Conservation (phyloP, 92 coral and sea anemone genomes). For the Epizoanthus illoricatus region DNA sequence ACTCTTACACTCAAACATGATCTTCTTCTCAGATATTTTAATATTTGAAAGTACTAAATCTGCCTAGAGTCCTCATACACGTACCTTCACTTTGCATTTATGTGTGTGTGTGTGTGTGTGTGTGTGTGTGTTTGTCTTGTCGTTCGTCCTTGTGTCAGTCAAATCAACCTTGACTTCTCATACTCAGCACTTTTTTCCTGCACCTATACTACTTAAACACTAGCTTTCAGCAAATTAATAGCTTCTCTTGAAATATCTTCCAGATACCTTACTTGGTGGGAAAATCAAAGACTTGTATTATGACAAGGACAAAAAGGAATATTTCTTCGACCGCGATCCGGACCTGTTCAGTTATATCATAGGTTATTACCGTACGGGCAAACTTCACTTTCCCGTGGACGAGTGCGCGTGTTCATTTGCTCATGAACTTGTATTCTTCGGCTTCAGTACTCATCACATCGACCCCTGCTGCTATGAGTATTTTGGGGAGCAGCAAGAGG, state of each 20-base stretch:
- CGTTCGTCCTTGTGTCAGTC: too few relatives aligned
- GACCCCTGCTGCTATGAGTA: conserved; percentile 74
- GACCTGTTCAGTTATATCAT: conserved; percentile 91
- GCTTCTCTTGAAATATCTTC: not conserved
- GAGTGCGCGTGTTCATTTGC: conserved; percentile 97
- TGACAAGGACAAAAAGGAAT: conserved; percentile 76
- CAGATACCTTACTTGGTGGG: conserved; percentile 95
- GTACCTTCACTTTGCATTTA: too few relatives aligned
- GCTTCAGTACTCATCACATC: conserved; percentile 67
- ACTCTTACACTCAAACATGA: too few relatives aligned
- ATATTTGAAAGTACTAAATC: too few relatives aligned
- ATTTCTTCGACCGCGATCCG: conserved; percentile 97
- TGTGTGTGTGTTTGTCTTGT: too few relatives aligned
- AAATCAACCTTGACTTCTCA: not conserved
- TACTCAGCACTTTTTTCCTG: not conserved
- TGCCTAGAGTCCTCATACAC: too few relatives aligned
- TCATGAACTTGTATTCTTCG: conserved; percentile 85
- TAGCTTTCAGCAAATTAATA: not conserved
- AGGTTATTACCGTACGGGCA: conserved; percentile 87
- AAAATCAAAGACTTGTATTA: conserved; percentile 65
- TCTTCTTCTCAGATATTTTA: too few relatives aligned
- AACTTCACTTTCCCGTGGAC: conserved; percentile 93
- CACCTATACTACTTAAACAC: too few relatives aligned
- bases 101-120: too few relatives aligned
- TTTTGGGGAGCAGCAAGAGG: conserved; percentile 70